Base-by-base conservation (phyloP, 2,888 invertebrate species). In the Cristatella mucedo region DNA sequence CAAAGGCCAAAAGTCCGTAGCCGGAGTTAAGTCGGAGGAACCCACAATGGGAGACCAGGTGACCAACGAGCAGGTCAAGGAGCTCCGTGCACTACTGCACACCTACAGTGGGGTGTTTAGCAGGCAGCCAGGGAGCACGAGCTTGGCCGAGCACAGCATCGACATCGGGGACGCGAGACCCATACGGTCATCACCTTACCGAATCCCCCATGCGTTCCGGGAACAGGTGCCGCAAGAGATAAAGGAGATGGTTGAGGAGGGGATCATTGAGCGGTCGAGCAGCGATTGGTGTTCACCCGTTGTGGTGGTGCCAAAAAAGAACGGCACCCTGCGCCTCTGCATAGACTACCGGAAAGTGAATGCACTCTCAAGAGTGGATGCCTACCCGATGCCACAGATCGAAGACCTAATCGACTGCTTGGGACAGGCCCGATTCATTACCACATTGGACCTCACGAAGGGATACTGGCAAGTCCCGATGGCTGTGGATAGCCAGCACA, bases 311-410 rank as follows among this genome's bases (percentile, higher is more conserved):
- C 20, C 20, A 22, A 33, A 33, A 13, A n/a, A 20, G 19, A 42
- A 47, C 18, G 46, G 49, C 7, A 38, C 30, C 15, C 26, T 29
- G 19, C 29, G 49, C 16, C 22, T 47, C 6, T 49, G 49, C 33
- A 34, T 44, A 1, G 48, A 50, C 33, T 52, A 38, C 21, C 16
- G 46, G 2, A 19, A 32, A 16, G 31, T 51, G 11, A 52, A 50
- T 29, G 5, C 2, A 16, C 26, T 42, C n/a, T 36, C 42, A 1
- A 33, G 34, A 21, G 18, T 16, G 9, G 44, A 45, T 6, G 24
- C 29, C 1, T 42, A 41, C 11, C 49, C 47, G 2, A 19, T 49
- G 7, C 47, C 48, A 13, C n/a, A 38, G 15, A 44, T 46, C 38
- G 11, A 16, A 4, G 40, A 40, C 15, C 29, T 29, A n/a, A 16